A percentile compares a stretch with the other conserved stretches of the same genome.
phyloP scores from a whole-genome alignment of 2,797 vertebrate genomes.

The Cirrhinus molitorella region DNA sequence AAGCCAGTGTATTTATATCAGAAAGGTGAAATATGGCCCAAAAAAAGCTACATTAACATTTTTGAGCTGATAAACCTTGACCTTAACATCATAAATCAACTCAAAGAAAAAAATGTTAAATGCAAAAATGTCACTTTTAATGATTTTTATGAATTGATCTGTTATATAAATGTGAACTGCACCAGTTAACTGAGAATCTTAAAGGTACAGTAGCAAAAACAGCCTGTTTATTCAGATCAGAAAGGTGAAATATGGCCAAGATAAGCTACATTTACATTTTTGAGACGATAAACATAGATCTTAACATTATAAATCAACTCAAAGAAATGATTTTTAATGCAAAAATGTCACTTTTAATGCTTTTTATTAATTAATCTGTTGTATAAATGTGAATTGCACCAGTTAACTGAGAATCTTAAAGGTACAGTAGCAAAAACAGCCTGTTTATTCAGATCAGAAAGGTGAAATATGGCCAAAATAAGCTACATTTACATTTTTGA shows the following conservation, averaged over 20 bases:
- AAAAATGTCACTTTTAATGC: not conserved
- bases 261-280: no score
- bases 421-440: slow-evolving; percentile 3
- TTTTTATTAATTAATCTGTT: not conserved
- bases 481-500: not conserved
- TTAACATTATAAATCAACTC: not conserved
- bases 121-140: not conserved
- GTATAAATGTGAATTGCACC: not conserved
- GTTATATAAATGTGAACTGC: not conserved
- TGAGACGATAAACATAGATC: not conserved
- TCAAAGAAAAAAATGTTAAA: not conserved
- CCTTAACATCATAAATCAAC: not conserved
- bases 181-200: not conserved
- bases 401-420: not conserved
- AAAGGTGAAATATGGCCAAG: no score
- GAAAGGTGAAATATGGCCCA: not conserved
- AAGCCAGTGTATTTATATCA: no score
- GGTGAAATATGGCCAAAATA: not conserved
- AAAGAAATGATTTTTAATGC: not conserved
- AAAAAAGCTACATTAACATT: not conserved
- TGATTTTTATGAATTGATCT: not conserved
- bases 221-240: no score
- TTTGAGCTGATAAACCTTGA: not conserved
- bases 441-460: not conserved
- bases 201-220: slow-evolving; percentile 4